These are phyloP conservation scores for Cinclus mexicanus DNA, from an alignment of 2,113 vertebrate species.

Conservation along the genomic window DNA sequence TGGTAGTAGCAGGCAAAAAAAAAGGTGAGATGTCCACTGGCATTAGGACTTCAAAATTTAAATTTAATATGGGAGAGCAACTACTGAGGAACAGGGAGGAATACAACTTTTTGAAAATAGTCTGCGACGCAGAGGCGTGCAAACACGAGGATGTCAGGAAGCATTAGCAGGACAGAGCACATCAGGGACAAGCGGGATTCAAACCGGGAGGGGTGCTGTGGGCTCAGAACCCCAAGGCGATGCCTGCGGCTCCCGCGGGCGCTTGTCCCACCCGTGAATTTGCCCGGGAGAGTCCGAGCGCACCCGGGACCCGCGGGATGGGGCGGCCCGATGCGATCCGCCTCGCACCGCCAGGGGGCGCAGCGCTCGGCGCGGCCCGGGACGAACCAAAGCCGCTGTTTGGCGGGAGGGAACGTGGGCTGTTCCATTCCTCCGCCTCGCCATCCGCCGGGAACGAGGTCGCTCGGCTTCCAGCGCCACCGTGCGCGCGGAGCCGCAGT, in stretches of 20 bases:
- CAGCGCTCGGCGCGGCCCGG: not conserved
- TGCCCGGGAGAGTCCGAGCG: not conserved
- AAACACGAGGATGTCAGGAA: not conserved
- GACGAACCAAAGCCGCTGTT: not conserved
- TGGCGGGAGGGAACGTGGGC: rapidly evolving
- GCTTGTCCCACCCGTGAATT: not conserved
- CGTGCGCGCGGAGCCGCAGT: no score
- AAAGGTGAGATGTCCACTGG: not conserved
- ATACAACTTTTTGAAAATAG: rapidly evolving
- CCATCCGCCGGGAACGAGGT: not conserved
- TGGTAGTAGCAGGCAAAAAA: not conserved
- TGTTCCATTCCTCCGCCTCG: no score
- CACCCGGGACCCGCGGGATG: not conserved
- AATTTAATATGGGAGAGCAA: not conserved
- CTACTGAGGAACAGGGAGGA: not conserved
- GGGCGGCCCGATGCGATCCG: not conserved
- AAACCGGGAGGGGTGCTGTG: no score
- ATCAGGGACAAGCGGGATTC: rapidly evolving
- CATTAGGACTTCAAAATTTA: not conserved
- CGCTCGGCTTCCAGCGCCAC: not conserved
- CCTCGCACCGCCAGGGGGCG: not conserved
- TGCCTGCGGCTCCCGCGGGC: not conserved
- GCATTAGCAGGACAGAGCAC: not conserved
- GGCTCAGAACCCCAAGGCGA: no score
- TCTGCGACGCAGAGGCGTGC: not conserved